Percentiles rank a stretch among this genome's conserved stretches.
Conservation (phyloP, 2,113 vertebrate species). For the Crotalus tigris region DNA sequence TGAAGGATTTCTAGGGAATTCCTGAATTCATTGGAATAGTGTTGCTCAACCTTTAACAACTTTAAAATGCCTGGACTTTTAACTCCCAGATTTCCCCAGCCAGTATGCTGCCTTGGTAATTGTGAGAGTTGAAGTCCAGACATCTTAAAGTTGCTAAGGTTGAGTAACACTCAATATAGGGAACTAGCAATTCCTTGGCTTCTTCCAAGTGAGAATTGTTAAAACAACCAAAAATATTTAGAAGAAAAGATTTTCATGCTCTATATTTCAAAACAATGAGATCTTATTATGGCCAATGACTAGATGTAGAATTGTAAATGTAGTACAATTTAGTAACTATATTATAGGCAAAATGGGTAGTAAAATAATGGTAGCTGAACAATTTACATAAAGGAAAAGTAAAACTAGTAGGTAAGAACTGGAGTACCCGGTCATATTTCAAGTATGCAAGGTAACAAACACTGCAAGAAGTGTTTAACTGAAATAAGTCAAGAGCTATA, state of each 20-base stretch:
- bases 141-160: too few relatives aligned
- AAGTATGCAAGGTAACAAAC: not conserved
- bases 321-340: not conserved
- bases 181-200: not conserved
- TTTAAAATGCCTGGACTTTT: not conserved
- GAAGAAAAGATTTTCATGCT: not conserved
- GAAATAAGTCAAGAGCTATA: not conserved
- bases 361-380: not conserved
- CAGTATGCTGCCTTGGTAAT: too few relatives aligned
- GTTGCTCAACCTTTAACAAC: not conserved
- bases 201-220: not conserved
- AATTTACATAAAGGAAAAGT: not conserved
- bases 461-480: not conserved
- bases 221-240: not conserved
- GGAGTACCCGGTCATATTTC: not conserved
- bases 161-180: not conserved
- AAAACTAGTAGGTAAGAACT: not conserved
- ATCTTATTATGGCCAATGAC: not conserved
- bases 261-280: not conserved
- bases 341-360: not conserved
- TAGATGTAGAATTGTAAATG: not conserved
- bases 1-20: not conserved
- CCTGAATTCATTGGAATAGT: not conserved
- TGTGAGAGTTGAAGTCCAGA: too few relatives aligned
- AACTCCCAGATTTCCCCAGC: not conserved